phyloP scores from a whole-genome alignment of 2,113 vertebrate genomes.

The Zapornia atra region DNA sequence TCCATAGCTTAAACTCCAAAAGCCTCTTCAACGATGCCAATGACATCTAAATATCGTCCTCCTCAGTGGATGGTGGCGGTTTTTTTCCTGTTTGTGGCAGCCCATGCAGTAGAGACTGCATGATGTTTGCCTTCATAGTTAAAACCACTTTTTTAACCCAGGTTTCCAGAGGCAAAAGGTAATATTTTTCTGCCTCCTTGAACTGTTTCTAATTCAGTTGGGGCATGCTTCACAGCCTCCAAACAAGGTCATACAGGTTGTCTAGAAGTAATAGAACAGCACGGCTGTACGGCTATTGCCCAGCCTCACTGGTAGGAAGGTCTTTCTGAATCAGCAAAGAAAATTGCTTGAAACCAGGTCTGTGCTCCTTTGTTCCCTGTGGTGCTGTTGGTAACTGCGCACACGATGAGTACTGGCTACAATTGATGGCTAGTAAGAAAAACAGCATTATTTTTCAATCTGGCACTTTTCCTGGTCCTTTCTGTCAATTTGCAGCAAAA shows the following conservation, averaged over 20 bases:
- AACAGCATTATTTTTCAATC: background rate
- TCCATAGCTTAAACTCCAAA: background rate
- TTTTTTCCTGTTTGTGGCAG: background rate
- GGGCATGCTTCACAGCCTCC: background rate
- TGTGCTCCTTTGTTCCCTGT: background rate
- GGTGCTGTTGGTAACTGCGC: background rate
- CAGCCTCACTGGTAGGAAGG: accelerated
- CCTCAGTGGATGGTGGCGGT: accelerated
- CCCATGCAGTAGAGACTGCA: background rate
- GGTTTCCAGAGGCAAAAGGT: background rate
- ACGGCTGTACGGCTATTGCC: background rate
- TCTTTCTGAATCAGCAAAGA: background rate
- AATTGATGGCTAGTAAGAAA: background rate
- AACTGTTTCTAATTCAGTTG: background rate
- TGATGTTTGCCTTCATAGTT: background rate
- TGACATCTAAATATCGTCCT: background rate
- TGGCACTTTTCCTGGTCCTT: background rate
- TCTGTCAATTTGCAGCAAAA: background rate
- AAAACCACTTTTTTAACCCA: background rate
- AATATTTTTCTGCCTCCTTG: background rate
- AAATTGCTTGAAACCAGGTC: background rate
- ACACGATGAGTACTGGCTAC: background rate
- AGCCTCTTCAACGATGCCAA: background rate
- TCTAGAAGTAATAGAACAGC: background rate
- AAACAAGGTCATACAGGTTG: accelerated